phyloP scores from a whole-genome alignment of 1,140 invertebrate genomes.

The Paramacrobiotus metropolitanus region DNA sequence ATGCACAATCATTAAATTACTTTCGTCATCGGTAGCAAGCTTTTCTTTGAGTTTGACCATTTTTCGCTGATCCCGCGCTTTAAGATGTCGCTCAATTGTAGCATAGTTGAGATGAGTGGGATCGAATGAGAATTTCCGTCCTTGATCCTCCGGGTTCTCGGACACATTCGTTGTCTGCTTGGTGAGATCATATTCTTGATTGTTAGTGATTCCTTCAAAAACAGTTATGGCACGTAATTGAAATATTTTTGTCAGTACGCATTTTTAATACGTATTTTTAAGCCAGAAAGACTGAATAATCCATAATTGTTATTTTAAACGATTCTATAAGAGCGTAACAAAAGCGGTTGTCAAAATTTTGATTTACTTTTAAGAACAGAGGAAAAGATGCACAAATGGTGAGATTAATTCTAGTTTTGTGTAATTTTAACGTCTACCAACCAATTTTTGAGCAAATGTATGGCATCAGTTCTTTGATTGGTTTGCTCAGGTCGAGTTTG shows the following conservation, averaged over 20 bases:
- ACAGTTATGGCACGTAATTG: background rate
- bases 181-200: background rate
- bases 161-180: conserved; percentile 30
- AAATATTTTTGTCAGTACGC: background rate
- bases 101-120: conserved; percentile 3
- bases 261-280: background rate
- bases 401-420: too few species aligned
- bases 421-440: too few species aligned
- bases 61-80: conserved; percentile 37
- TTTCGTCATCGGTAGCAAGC: conserved; percentile 92
- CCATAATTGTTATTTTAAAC: background rate
- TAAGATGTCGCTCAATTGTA: conserved; percentile 32
- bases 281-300: background rate
- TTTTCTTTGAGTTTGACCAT: conserved; percentile 94
- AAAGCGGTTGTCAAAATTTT: too few species aligned
- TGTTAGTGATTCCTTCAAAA: background rate
- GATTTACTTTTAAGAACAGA: too few species aligned
- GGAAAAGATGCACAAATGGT: too few species aligned
- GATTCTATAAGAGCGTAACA: too few species aligned
- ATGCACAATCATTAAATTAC: conserved; percentile 26
- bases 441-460: conserved; percentile 96
- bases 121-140: conserved; percentile 13
- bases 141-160: conserved; percentile 34
- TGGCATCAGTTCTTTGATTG: conserved; percentile 92
- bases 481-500: conserved; percentile 85